Base-by-base conservation (phyloP, 2,113 vertebrate species). In the Pangasianodon hypophthalmus region DNA sequence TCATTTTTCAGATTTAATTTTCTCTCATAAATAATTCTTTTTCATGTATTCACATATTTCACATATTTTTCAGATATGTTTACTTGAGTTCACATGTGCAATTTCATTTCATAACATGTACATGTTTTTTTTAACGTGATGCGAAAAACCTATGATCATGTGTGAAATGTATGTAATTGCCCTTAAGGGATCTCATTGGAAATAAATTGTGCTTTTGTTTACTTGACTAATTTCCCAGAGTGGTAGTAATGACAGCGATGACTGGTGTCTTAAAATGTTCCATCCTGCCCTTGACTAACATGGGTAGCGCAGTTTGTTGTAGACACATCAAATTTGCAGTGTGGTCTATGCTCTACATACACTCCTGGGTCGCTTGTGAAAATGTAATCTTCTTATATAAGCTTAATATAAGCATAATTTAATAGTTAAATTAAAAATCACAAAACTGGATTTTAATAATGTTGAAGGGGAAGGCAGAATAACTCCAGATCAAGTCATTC, bases 161-260 rank as follows among this genome's bases (percentile, higher is more conserved):
- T 24, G 60, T 62, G 24, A 62, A 62, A 29, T 62, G 54, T 48
- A 8, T 56, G 54, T 56, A 18, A 56, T 18, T 56, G 54, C 73
- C 79, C 81, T 48, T 48, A 48, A 48, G 52, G 52, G 11, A 11
- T 9, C 9, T 84, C 73, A 71, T 73, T 75, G 82, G 83, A 37
- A 87, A 86, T 87, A 71, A 37, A 41, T 58, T 87, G 52, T 52
- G 87, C 80, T 92, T 84, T 67, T 92, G 93, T 94, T 94, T 93
- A 94, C 92, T 92, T 92, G 90, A 91, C 71, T 50, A 29, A 92
- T 93, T 95, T 95, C 94, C 95, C 94, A 94, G 93, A 91, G 89
- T 69, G 90, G 6, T 92, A 69, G 87, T 95, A 95, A 95, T 95
- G 93, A 93, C 69, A 88, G 32, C 85, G 93, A 92, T 94, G 95